Evolutionary conservation across 2,113 vertebrate species (phyloP).

Genomic region (Bufo bufo): DNA sequence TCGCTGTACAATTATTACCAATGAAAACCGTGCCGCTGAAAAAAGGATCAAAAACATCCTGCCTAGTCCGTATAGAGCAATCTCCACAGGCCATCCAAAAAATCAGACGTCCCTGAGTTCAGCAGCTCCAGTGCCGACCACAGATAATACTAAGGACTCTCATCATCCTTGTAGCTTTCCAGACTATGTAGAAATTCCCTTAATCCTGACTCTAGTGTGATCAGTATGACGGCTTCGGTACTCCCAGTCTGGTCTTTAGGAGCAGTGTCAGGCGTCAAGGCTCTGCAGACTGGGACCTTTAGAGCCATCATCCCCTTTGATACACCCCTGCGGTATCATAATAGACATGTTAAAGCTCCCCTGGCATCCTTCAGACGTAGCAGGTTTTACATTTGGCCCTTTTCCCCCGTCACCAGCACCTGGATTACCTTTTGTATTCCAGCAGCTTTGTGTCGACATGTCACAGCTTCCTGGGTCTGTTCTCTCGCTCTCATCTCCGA

Average conservation of each 20-base stretch:
- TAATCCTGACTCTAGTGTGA: neutral
- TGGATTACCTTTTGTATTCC: constrained; percentile 15
- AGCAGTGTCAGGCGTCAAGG: neutral
- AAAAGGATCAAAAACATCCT: neutral
- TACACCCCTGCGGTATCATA: neutral
- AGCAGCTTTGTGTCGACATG: constrained; percentile 38
- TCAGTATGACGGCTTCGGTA: neutral
- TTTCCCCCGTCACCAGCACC: constrained; percentile 19
- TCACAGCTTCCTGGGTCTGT: constrained; percentile 17
- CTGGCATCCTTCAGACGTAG: neutral
- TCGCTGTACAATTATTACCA: neutral
- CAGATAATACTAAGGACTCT: neutral
- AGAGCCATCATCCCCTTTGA: neutral
- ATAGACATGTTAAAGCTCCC: neutral
- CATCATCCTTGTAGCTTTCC: neutral
- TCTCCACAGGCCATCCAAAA: neutral
- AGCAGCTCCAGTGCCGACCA: neutral
- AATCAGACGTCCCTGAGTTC: neutral
- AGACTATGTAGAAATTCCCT: neutral
- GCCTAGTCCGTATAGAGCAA: neutral
- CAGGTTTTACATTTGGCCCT: constrained; percentile 18
- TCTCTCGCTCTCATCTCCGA: constrained; percentile 44
- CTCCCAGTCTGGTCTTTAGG: neutral
- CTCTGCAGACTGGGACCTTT: neutral
- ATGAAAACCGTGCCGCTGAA: neutral